Conservation (phyloP, 2,888 invertebrate genomes). For the Oscheius sp. region DNA sequence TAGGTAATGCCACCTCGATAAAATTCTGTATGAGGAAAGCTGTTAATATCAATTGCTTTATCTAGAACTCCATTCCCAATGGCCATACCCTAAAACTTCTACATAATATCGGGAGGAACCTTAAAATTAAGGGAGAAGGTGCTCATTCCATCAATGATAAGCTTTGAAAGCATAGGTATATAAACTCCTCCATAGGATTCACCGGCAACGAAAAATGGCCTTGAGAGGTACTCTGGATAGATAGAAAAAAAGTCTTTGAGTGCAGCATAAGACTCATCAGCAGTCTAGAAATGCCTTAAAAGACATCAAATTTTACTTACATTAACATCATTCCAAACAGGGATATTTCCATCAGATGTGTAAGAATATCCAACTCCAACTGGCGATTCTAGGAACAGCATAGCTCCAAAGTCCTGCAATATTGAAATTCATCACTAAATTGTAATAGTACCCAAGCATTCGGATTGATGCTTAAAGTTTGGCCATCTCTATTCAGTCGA, state of each 20-base stretch:
- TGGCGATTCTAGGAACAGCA: slow-evolving; percentile 75
- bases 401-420: slow-evolving; percentile 70
- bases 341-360: slow-evolving; percentile 71
- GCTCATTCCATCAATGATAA: slow-evolving; percentile 39
- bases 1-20: slow-evolving; percentile 48
- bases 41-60: slow-evolving; percentile 46
- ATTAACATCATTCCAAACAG: slow-evolving; percentile 58
- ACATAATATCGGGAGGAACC: too few relatives aligned
- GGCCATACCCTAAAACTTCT: slow-evolving; percentile 48
- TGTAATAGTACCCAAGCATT: slow-evolving; percentile 52
- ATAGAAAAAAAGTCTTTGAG: slow-evolving; percentile 70
- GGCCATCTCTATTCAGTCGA: slow-evolving; percentile 48
- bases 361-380: slow-evolving; percentile 75
- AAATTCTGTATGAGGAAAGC: slow-evolving; percentile 53
- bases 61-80: slow-evolving; percentile 61
- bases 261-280: slow-evolving; percentile 72
- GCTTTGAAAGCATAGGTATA: slow-evolving; percentile 41
- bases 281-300: slow-evolving; percentile 37
- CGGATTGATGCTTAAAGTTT: slow-evolving; percentile 52
- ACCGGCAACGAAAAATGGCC: slow-evolving; percentile 51
- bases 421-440: background rate
- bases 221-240: slow-evolving; percentile 36
- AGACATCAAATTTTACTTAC: slow-evolving; percentile 11
- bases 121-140: slow-evolving; percentile 43
- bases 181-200: slow-evolving; percentile 59